Conservation (phyloP, 2,113 vertebrate species). For the Urocolius indicus region DNA sequence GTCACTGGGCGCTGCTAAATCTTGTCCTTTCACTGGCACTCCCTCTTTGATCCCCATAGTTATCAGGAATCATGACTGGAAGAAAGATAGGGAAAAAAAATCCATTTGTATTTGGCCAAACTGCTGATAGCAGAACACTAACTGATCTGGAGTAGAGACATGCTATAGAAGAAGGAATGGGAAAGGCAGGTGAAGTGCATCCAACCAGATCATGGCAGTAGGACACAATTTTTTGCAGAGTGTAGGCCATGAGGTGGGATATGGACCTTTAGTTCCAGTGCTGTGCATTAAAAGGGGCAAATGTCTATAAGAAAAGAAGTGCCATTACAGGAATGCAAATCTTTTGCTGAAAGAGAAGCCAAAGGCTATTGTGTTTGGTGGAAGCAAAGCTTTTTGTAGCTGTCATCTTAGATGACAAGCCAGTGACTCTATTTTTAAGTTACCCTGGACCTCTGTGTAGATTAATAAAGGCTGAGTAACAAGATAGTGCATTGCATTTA, state of each 20-base stretch:
- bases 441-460: neutral
- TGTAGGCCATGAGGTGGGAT: neutral
- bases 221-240: neutral
- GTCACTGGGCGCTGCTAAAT: neutral
- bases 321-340: neutral
- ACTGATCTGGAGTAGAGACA: neutral
- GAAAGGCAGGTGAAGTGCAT: neutral
- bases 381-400: neutral
- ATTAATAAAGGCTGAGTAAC: neutral
- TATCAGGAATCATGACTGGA: neutral
- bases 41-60: neutral
- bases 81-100: neutral
- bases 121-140: neutral
- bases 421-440: neutral
- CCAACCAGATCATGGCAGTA: neutral
- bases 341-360: neutral
- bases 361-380: neutral
- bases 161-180: neutral
- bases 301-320: neutral
- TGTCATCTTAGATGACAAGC: neutral
- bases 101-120: neutral
- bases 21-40: neutral
- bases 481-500: neutral
- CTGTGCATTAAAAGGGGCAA: neutral
- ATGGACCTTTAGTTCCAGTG: neutral